phyloP scores from a whole-genome alignment of 2,888 invertebrate species.

The Cheilosia urbana region DNA sequence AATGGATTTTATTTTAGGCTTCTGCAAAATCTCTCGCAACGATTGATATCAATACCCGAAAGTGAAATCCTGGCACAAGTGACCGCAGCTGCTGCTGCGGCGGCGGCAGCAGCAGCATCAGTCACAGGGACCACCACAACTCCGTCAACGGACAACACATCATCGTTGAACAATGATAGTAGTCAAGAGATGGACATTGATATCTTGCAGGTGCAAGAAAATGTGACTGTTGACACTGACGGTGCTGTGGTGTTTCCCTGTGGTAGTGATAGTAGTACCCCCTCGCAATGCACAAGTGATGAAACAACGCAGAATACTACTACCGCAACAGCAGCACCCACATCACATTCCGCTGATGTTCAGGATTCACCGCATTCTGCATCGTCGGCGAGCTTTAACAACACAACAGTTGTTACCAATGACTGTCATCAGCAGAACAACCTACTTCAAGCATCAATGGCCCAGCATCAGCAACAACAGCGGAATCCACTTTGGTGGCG shows the following conservation, averaged over 20 bases:
- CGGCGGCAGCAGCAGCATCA: constrained; percentile 80
- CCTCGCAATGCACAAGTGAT: constrained; percentile 57
- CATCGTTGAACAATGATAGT: constrained; percentile 80
- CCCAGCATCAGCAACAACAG: constrained; percentile 76
- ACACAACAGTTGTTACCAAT: constrained; percentile 50
- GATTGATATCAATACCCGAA: constrained; percentile 85
- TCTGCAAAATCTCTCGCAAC: constrained; percentile 85
- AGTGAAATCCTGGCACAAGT: constrained; percentile 85
- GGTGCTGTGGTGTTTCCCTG: constrained; percentile 80
- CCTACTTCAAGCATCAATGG: constrained; percentile 64
- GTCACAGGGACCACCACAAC: constrained; percentile 78
- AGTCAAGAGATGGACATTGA: constrained; percentile 86
- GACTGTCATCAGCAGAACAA: constrained; percentile 66
- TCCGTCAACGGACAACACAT: constrained; percentile 77
- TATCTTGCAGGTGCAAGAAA: constrained; percentile 85
- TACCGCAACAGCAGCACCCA: constrained; percentile 49
- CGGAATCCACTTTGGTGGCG: constrained; percentile 86
- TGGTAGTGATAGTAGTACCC: constrained; percentile 71
- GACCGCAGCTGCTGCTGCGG: constrained; percentile 82
- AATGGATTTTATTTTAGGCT: constrained; percentile 81
- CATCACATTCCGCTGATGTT: constrained; percentile 63
- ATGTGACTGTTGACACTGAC: constrained; percentile 82
- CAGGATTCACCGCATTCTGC: constrained; percentile 60
- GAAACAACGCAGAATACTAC: constrained; percentile 68
- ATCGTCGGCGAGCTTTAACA: constrained; percentile 58